phyloP scores from a whole-genome alignment of 2,797 vertebrate genomes.

The Pteropus rufus region DNA sequence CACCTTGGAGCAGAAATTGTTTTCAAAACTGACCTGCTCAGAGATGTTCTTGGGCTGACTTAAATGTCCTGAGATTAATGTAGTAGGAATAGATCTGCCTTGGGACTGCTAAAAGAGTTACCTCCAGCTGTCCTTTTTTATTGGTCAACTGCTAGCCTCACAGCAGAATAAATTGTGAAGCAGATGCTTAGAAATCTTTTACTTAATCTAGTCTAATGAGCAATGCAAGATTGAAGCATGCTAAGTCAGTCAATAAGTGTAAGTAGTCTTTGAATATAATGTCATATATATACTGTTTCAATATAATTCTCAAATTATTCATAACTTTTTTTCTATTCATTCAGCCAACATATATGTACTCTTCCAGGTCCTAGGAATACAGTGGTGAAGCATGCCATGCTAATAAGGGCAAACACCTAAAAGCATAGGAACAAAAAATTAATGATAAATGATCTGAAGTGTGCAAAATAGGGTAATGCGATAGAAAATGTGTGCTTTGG shows the following conservation, averaged over 20 bases:
- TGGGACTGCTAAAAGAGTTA: background rate
- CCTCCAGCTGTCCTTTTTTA: background rate
- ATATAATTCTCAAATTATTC: background rate
- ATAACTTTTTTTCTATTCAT: background rate
- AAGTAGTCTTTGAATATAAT: background rate
- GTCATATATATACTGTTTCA: background rate
- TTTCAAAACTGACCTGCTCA: background rate
- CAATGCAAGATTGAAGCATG: background rate
- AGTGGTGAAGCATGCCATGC: background rate
- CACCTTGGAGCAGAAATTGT: background rate
- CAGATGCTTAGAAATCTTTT: background rate
- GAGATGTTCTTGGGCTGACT: background rate
- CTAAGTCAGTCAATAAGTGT: background rate
- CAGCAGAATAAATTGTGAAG: background rate
- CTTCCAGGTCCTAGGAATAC: background rate
- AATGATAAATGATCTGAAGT: background rate
- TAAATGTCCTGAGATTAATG: background rate
- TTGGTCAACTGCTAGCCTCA: background rate
- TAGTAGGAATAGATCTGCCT: background rate
- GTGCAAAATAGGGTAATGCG: background rate
- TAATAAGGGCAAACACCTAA: background rate
- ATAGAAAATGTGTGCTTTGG: background rate
- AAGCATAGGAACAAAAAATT: background rate
- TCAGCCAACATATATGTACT: background rate
- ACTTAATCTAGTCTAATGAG: background rate